Conservation (phyloP, 1,140 invertebrate genomes). For the Drosophila rufa region DNA sequence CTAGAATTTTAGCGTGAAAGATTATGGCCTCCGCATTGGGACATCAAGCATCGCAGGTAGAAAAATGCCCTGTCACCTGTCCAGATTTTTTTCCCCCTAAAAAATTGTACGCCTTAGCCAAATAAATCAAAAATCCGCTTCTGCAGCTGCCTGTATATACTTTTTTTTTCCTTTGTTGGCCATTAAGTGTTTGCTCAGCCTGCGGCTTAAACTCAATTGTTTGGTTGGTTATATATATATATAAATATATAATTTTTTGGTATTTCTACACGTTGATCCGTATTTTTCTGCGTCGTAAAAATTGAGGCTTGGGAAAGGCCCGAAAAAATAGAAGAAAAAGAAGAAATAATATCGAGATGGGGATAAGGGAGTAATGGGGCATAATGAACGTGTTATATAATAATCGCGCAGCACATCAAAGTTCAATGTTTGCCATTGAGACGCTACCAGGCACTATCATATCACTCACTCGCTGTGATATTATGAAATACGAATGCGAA, state of each 20-base stretch:
- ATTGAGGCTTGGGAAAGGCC: slow-evolving; percentile 17
- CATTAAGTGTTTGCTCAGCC: slow-evolving; percentile 34
- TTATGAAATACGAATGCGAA: slow-evolving; percentile 51
- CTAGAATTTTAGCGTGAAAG: slow-evolving; percentile 43
- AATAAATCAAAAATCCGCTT: slow-evolving; percentile 34
- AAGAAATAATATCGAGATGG: not conserved
- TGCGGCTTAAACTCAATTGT: slow-evolving; percentile 34
- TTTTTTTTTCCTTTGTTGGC: slow-evolving; percentile 2
- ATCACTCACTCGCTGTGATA: slow-evolving; percentile 31
- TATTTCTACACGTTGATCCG: slow-evolving; percentile 7
- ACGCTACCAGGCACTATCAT: slow-evolving; percentile 45
- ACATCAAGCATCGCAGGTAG: not conserved
- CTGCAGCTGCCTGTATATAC: not conserved
- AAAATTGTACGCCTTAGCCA: not conserved
- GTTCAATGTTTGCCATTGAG: slow-evolving; percentile 55
- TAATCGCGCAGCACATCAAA: slow-evolving; percentile 42
- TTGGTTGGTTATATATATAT: not conserved
- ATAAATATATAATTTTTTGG: not conserved
- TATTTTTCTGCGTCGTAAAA: slow-evolving; percentile 38
- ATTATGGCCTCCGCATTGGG: slow-evolving; percentile 37
- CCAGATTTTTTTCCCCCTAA: slow-evolving; percentile 1
- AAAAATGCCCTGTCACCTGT: slow-evolving; percentile 34
- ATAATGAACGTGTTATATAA: slow-evolving; percentile 51
- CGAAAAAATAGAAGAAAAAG: not conserved
- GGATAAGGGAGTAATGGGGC: slow-evolving; percentile 22